Evolutionary conservation across 2,113 vertebrate genomes (phyloP), one percentile per base, ranked within the genome.

Genomic region (Machaerirhynchus nigripectus): DNA sequence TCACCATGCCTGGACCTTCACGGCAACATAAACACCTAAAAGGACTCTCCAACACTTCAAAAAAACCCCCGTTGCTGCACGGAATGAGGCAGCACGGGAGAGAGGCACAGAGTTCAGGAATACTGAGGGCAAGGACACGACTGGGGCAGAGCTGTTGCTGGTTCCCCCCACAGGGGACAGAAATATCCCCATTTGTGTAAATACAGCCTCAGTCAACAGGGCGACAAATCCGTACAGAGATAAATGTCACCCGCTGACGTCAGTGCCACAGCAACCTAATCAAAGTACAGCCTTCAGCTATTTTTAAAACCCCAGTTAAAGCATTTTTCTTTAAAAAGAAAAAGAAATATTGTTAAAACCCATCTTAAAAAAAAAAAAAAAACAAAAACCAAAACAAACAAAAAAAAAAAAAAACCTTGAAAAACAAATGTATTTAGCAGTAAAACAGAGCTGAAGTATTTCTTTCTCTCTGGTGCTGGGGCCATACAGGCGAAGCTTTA

Each of bases 281-380:
- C 95, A 96, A 96, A 96, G 96, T 87, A 49, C 92, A 95, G 69
- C 59, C 92, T 93, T 89, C 40, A 19, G 7, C 88, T 97, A 96
- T 96, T 97, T 96, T 96, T 96, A 96, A 95, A 95, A 91, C 33
- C 33, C 37, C 21, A 44, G 50, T 70, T 91, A 24, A 85, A 85
- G 47, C 14, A 65, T 65, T 87, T 91, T 50, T 77, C n/a, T 70
- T 87, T 22, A 11, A 65, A 86, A 78, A 75, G 7, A 7, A 53
- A 19, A 61, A 24, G 22, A 69, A 33, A 19, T 6, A 49, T 7
- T 21, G 52, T 26, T 64, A 64, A 64, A 94, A 31, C 8, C 26
- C 10, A 15, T 15, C 30, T 37, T 33, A 0, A 19, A 47, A 79
- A 57, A 60, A 47, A 39, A 39, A 68, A 40, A 35, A 27, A 68